phyloP scores from a whole-genome alignment of 2,888 invertebrate species.

The Drosophila hawaiiensis region DNA sequence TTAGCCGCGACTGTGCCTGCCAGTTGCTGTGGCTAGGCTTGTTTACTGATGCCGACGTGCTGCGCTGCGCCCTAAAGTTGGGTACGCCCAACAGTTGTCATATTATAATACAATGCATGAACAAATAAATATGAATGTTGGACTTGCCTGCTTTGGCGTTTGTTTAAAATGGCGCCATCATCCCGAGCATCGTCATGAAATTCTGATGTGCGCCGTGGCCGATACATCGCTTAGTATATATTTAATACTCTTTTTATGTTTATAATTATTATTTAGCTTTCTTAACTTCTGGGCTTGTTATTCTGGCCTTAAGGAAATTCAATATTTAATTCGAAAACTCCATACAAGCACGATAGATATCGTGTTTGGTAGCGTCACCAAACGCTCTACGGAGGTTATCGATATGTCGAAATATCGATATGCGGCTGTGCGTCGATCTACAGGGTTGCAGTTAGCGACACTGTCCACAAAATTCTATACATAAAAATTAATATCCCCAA shows the following conservation, averaged over 20 bases:
- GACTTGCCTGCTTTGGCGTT: slow-evolving; percentile 70
- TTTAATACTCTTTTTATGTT: not conserved
- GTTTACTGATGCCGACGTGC: slow-evolving; percentile 16
- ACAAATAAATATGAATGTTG: not conserved
- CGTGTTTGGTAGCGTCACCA: slow-evolving; percentile 15
- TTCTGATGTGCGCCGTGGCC: slow-evolving; percentile 81
- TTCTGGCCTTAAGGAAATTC: not conserved
- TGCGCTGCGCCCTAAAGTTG: slow-evolving; percentile 33
- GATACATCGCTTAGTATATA: slow-evolving; percentile 61
- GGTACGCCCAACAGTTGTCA: not conserved
- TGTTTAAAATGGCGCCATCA: slow-evolving; percentile 46
- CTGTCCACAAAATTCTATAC: not conserved
- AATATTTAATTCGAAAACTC: not conserved
- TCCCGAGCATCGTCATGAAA: slow-evolving; percentile 73
- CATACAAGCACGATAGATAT: not conserved
- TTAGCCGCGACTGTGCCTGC: slow-evolving; percentile 24
- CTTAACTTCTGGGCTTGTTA: not conserved
- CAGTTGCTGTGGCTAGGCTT: slow-evolving; percentile 24
- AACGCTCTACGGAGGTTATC: not conserved
- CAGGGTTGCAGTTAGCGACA: slow-evolving; percentile 22
- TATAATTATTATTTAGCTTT: not conserved
- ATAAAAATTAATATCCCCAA: not conserved
- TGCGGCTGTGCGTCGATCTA: not conserved
- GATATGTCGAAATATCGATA: slow-evolving; percentile 17
- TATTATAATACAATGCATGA: not conserved